Evolutionary conservation across 2,888 invertebrate species (phyloP), one percentile per base, ranked within the genome.

Genomic region (Eucera pruinosa): DNA sequence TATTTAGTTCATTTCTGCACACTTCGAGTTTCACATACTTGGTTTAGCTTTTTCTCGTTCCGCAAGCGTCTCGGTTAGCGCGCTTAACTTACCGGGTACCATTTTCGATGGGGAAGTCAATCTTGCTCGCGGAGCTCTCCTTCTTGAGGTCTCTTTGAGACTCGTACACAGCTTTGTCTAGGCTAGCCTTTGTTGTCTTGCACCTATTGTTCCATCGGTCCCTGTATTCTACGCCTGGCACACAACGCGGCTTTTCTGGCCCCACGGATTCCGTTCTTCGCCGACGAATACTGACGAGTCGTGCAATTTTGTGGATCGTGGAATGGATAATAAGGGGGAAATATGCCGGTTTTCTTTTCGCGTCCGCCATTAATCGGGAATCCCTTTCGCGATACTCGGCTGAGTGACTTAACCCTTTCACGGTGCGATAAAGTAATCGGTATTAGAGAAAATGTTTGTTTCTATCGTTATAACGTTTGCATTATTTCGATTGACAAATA

Each of bases 271-370:
- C n/a, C n/a, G 41, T 79, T 80, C 68, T 15, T 33, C 27, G 25
- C 27, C 7, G 52, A 64, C 61, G 52, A 83, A 66, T 71, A 71
- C 47, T 62, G 15, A 47, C 62, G 64, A 20, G 36, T 45, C 36
- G 66, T 69, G 54, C 64, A 78, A 78, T 77, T 78, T 60, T 52
- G 57, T n/a, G 39, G 41, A 20, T 45, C 58, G 69, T 23, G n/a
- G 25, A 9, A 50, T 25, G 43, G 67, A 47, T 67, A 52, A 6
- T 36, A 6, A 50, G 25, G 39, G 13, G 0, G 23, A 33, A 47
- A n/a, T 6, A 2, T 15, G 36, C 11, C 3, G 39, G 30, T 20
- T 61, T 54, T 27, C 54, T 64, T 50, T 25, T 39, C 47, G n/a
- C n/a, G n/a, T 48, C n/a, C 2, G 13, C 18, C n/a, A 2, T 33